Evolutionary conservation across 2,888 invertebrate genomes (phyloP), one percentile per base, ranked within the genome.

Genomic region (Zele albiditarsus): DNA sequence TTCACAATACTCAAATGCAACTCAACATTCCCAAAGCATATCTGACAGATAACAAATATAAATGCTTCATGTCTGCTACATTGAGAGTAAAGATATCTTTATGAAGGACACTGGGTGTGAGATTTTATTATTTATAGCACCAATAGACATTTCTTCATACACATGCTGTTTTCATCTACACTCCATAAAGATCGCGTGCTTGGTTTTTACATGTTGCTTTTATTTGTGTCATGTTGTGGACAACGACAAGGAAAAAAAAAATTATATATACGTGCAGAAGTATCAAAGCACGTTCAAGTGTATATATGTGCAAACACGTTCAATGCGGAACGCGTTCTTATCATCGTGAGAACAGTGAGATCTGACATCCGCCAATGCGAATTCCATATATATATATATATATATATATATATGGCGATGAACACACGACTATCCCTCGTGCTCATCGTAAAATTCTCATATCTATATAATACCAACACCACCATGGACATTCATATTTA

Each of bases 281-380:
- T 46, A 46, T n/a, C n/a, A 46, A 3, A 46, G 46, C 46, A 46
- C 46, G 46, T 46, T 46, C n/a, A 4, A 14, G 46, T 53, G n/a
- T n/a, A 53, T 53, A 20, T 53, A 53, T 20, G n/a, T 10, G n/a
- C 53, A 10, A 46, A n/a, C 8, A 53, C 53, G n/a, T 53, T 53
- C 53, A 46, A 46, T n/a, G n/a, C 46, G 46, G n/a, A 16, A n/a
- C 46, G 46, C n/a, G 46, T 46, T n/a, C n/a, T 53, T 53, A 53
- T 53, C 53, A 6, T 53, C 53, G n/a, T 20, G 53, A 20, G 20
- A 53, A 53, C n/a, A 53, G 20, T 53, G 20, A 8, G 53, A 8
- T 8, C n/a, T 53, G 53, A 20, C 46, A 46, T 46, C 20, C 20
- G 20, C 20, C 53, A 53, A 53, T 53, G 53, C 20, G 53, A n/a